phyloP scores from a whole-genome alignment of 2,113 vertebrate species.

The Chaetodon trifascialis region DNA sequence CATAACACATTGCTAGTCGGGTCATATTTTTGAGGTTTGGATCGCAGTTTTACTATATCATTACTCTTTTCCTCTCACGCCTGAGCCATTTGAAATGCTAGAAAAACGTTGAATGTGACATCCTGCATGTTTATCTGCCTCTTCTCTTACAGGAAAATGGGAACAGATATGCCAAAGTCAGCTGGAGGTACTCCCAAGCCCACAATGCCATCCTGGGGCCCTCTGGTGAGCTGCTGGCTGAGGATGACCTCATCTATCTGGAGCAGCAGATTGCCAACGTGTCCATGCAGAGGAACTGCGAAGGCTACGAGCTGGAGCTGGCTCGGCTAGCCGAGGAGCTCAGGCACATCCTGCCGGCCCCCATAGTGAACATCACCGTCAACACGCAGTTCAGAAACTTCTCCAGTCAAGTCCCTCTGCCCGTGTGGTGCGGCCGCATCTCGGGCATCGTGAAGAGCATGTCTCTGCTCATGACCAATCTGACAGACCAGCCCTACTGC shows the following conservation, averaged over 20 bases:
- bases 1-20: slow-evolving; percentile 38
- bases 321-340: slow-evolving; percentile 89
- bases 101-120: slow-evolving; percentile 24
- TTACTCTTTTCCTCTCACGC: slow-evolving; percentile 40
- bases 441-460: slow-evolving; percentile 91
- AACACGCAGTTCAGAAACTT: slow-evolving; percentile 88
- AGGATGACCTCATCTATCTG: slow-evolving; percentile 91
- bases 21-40: slow-evolving; percentile 60
- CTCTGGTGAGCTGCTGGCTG: slow-evolving; percentile 94
- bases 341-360: slow-evolving; percentile 89
- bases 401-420: slow-evolving; percentile 82
- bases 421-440: slow-evolving; percentile 90
- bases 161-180: slow-evolving; percentile 81
- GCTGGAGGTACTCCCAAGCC: slow-evolving; percentile 91
- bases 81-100: slow-evolving; percentile 31
- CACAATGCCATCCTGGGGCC: slow-evolving; percentile 95
- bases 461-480: slow-evolving; percentile 88
- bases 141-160: slow-evolving; percentile 80
- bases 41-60: slow-evolving; percentile 48
- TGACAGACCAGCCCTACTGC: slow-evolving; percentile 78
- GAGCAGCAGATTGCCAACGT: slow-evolving; percentile 92
- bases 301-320: slow-evolving; percentile 90
- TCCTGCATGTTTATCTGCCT: slow-evolving; percentile 29
- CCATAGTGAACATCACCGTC: slow-evolving; percentile 91
- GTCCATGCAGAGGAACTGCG: slow-evolving; percentile 88